These are phyloP conservation scores for Petromus typicus DNA, from an alignment of 2,113 vertebrate species.

Conservation along the genomic window DNA sequence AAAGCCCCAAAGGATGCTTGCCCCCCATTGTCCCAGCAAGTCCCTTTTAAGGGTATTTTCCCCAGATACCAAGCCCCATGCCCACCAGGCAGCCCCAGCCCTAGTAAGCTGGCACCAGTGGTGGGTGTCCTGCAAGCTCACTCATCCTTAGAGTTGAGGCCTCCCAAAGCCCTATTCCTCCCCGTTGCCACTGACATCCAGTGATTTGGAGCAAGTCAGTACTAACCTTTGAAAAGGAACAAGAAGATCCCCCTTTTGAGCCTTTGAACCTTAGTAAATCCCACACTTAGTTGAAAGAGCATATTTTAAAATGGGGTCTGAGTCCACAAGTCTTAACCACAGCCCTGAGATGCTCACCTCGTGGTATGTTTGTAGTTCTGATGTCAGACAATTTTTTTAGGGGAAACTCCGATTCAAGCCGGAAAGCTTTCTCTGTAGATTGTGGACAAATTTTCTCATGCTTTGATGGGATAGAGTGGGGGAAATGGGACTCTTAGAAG, in stretches of 20 bases:
- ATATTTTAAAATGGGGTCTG: constrained; percentile 24
- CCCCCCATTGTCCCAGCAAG: constrained; percentile 4
- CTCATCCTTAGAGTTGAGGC: constrained; percentile 42
- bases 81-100: constrained; percentile 10
- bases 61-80: constrained; percentile 10
- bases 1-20: constrained; percentile 46
- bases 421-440: constrained; percentile 35
- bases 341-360: not conserved
- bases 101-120: not conserved
- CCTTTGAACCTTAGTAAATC: not conserved
- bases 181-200: not conserved
- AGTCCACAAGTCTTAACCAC: not conserved
- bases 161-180: not conserved
- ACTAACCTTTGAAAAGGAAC: not conserved
- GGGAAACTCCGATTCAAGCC: constrained; percentile 36
- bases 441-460: constrained; percentile 48
- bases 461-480: constrained; percentile 59
- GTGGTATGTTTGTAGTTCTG: constrained; percentile 12
- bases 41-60: constrained; percentile 26
- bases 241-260: not conserved
- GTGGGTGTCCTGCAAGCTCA: constrained; percentile 35
- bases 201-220: constrained; percentile 36
- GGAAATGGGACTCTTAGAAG: constrained; percentile 72
- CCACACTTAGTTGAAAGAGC: constrained; percentile 14
- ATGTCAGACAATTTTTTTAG: constrained; percentile 42